phyloP scores from a whole-genome alignment of 2,797 vertebrate genomes.

The Parotocinclus haroldoi region DNA sequence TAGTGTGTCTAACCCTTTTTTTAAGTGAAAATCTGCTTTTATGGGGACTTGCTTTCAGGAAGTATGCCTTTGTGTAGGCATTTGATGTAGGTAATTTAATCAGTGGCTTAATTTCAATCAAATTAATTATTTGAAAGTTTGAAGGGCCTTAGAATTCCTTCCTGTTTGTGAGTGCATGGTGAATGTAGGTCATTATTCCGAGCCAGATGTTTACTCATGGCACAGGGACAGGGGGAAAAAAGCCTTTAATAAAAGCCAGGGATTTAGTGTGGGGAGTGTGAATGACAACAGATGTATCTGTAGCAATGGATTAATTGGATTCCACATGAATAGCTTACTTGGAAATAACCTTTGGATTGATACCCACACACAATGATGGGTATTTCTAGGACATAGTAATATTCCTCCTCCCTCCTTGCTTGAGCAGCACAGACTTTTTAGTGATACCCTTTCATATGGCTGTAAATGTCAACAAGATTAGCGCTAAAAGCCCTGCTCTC shows the following conservation, averaged over 20 bases:
- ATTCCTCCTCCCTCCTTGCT: background rate
- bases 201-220: conserved; percentile 39
- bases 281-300: conserved; percentile 22
- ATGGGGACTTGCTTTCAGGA: background rate
- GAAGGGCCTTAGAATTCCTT: background rate
- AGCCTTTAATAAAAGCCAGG: conserved; percentile 17
- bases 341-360: background rate
- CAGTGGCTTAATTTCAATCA: background rate
- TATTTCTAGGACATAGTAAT: background rate
- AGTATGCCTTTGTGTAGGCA: conserved; percentile 2
- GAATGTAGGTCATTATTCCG: background rate
- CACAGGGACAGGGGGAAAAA: background rate
- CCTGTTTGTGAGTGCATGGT: background rate
- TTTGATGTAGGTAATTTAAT: background rate
- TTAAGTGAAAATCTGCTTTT: background rate
- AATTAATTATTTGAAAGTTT: background rate
- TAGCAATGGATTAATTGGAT: background rate
- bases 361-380: background rate
- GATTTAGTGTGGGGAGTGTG: conserved; percentile 21
- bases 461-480: conserved; percentile 2
- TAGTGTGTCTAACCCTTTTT: conserved; percentile 10
- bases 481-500: conserved; percentile 4
- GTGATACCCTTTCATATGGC: background rate
- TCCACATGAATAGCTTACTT: background rate
- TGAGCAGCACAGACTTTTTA: background rate